These are phyloP conservation scores for Calephelis perditalis DNA, from an alignment of 2,888 invertebrate species.

Conservation along the genomic window DNA sequence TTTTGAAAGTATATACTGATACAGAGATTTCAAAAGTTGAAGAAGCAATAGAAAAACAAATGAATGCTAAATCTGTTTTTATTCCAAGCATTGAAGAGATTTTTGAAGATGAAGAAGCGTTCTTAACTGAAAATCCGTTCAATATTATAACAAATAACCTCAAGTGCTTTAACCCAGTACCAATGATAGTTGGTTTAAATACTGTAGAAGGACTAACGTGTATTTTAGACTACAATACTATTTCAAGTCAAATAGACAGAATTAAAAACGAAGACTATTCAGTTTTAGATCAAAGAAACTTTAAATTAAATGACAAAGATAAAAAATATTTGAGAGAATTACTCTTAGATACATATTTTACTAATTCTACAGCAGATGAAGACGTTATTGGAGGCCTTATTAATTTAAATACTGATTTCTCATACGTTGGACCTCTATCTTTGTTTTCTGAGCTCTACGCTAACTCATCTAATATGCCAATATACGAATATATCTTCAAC, in stretches of 20 bases:
- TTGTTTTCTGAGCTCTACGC: constrained; percentile 55
- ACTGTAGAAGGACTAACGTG: constrained; percentile 74
- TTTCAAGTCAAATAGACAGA: constrained; percentile 58
- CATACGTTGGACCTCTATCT: constrained; percentile 59
- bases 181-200: constrained; percentile 72
- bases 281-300: constrained; percentile 49
- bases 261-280: constrained; percentile 57
- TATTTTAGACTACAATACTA: constrained; percentile 57
- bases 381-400: constrained; percentile 57
- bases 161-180: constrained; percentile 53
- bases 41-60: constrained; percentile 63
- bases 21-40: constrained; percentile 48
- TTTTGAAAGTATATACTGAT: constrained; percentile 48
- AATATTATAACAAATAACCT: constrained; percentile 52
- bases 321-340: constrained; percentile 46
- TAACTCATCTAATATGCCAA: constrained; percentile 44
- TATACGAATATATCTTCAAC: constrained; percentile 59
- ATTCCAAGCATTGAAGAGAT: constrained; percentile 55
- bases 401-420: constrained; percentile 63
- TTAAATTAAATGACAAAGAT: constrained; percentile 43
- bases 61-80: constrained; percentile 61
- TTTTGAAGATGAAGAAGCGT: constrained; percentile 59
- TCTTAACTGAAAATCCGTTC: constrained; percentile 61
- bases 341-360: constrained; percentile 57
- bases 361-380: constrained; percentile 53